phyloP scores from a whole-genome alignment of 2,113 vertebrate species.

The Tachuris rubrigastra region DNA sequence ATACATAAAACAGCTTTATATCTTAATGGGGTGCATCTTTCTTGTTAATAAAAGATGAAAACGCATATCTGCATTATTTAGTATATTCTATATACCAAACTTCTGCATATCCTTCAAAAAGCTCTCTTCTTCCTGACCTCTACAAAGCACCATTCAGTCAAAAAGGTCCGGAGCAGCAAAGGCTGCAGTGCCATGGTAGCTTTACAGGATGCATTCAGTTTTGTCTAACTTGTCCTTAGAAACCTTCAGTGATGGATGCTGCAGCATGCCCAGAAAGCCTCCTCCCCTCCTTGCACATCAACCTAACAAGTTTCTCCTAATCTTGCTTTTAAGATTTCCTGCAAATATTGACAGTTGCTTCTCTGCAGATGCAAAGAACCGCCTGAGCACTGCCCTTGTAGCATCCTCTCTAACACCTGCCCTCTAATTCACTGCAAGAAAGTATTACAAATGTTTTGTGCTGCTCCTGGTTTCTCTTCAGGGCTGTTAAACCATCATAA shows the following conservation, averaged over 20 bases:
- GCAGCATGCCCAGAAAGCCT: background rate
- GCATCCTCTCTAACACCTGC: background rate
- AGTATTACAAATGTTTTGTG: background rate
- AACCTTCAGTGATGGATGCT: background rate
- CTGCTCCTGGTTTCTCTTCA: background rate
- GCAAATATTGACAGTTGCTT: background rate
- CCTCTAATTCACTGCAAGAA: background rate
- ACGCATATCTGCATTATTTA: background rate
- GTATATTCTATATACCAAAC: background rate
- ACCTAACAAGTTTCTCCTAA: background rate
- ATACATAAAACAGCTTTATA: background rate
- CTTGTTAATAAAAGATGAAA: conserved; percentile 36
- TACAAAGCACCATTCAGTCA: background rate
- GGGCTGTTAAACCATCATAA: background rate
- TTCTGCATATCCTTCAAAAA: background rate
- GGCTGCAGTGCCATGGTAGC: background rate
- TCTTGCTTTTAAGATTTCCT: background rate
- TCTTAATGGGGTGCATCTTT: background rate
- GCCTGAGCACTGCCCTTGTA: background rate
- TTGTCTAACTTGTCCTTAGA: background rate
- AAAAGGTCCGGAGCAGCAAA: background rate
- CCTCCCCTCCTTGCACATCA: background rate
- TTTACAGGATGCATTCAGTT: background rate
- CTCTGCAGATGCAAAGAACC: background rate
- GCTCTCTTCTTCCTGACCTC: background rate